Evolutionary conservation across 2,888 invertebrate species (phyloP), one percentile per base, ranked within the genome.

Genomic region (Nymphalis polychloros): DNA sequence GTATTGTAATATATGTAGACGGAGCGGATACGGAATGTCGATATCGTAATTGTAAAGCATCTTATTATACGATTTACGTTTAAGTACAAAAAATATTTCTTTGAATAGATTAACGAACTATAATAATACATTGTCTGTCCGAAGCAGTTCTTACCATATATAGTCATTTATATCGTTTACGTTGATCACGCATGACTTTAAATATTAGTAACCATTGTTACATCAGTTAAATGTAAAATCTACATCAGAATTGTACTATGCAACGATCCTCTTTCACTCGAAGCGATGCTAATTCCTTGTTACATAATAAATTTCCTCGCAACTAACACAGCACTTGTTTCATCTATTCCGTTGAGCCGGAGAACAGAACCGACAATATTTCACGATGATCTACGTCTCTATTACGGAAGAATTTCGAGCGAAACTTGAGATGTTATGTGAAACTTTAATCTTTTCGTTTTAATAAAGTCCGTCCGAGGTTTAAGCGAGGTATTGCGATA

Each of bases 331-430:
- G 31, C 31, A 55, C 27, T 55, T 55, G 53, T 31, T 55, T 31
- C 27, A 55, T 55, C 27, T 27, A 55, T 55, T 31, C 17, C 23
- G 53, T n/a, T 55, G 53, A 27, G 53, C 53, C n/a, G 53, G 31
- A 13, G 23, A 65, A 60, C 50, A 50, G 27, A 27, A 59, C 80
- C 76, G 70, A 73, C 80, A 65, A 80, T 81, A 81, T 81, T 79
- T 80, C 81, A 79, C 66, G 75, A 82, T 81, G 81, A 82, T 81
- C 78, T 79, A 81, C 79, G 74, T 73, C 72, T 73, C 78, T 79
- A 77, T 78, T 79, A 78, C 72, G 75, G 76, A 75, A 75, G 73
- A 78, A 76, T 78, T 74, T 75, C 73, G 68, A 75, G 73, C 67
- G 73, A 65, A 76, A 76, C 76, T 78, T 70, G 63, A 78, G 76